Conservation (phyloP, 1,140 invertebrate genomes). For the Drosophila pruinosa region DNA sequence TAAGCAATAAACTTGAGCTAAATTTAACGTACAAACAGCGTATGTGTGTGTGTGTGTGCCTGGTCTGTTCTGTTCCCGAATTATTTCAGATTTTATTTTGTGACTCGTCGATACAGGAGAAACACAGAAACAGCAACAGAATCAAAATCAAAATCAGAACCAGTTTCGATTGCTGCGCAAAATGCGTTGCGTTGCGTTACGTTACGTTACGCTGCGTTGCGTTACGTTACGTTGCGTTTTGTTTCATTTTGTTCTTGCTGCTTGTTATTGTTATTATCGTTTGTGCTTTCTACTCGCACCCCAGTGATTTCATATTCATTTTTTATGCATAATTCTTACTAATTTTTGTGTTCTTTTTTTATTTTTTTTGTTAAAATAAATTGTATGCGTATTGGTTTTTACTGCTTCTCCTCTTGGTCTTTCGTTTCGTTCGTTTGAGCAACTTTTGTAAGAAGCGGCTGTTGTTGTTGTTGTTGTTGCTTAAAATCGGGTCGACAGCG, state of each 20-base stretch:
- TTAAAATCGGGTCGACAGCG: constrained; percentile 65
- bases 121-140: too few relatives aligned
- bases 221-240: background rate
- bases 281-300: too few relatives aligned
- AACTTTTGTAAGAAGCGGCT: constrained; percentile 17
- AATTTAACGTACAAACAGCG: constrained; percentile 1
- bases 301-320: too few relatives aligned
- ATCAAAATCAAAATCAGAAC: constrained; percentile 2
- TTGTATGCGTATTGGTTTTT: background rate
- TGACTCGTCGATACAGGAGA: too few relatives aligned
- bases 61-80: constrained; percentile 11
- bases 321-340: background rate
- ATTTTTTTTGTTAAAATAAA: background rate
- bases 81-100: constrained; percentile 21
- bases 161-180: constrained; percentile 38
- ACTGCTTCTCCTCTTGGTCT: background rate
- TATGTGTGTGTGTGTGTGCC: background rate
- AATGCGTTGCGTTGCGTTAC: background rate
- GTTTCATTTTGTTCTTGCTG: background rate
- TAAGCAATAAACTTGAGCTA: constrained; percentile 17
- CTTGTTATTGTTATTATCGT: background rate
- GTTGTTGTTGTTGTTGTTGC: constrained; percentile 18
- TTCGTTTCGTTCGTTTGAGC: constrained; percentile 5
- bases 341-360: background rate
- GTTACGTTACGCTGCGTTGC: background rate